These are phyloP conservation scores for Hypotaenidia okinawae DNA, from an alignment of 2,797 vertebrate species.

Conservation along the genomic window DNA sequence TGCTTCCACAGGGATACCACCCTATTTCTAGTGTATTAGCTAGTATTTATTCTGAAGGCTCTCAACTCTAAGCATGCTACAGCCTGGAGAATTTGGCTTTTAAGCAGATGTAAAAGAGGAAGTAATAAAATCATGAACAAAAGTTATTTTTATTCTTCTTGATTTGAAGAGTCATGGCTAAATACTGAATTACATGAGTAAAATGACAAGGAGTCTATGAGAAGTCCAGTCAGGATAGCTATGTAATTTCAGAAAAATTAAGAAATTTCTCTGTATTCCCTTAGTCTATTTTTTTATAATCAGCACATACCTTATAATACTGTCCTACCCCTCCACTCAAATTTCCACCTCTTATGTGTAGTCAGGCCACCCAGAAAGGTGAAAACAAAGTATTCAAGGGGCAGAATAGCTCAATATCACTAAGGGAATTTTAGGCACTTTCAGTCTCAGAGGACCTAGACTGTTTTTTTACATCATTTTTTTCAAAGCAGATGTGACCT, in stretches of 20 bases:
- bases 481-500: conserved; percentile 19
- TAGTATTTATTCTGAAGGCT: background rate
- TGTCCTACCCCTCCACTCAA: background rate
- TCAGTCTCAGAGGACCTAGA: background rate
- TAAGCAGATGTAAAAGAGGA: background rate
- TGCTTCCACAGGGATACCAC: background rate
- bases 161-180: background rate
- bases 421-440: conserved; percentile 13
- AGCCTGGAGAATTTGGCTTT: background rate
- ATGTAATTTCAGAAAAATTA: background rate
- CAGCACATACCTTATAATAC: background rate
- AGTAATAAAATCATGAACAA: background rate
- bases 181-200: background rate
- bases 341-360: background rate
- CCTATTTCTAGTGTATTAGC: background rate
- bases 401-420: background rate
- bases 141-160: background rate
- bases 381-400: conserved; percentile 3
- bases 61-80: background rate
- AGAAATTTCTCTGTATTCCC: background rate
- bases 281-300: background rate
- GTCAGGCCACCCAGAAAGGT: background rate
- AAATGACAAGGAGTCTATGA: background rate
- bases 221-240: background rate
- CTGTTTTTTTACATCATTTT: background rate